Evolutionary conservation across 2,797 vertebrate species (phyloP), one percentile per base, ranked within the genome.

Genomic region (Eleutherodactylus coqui): DNA sequence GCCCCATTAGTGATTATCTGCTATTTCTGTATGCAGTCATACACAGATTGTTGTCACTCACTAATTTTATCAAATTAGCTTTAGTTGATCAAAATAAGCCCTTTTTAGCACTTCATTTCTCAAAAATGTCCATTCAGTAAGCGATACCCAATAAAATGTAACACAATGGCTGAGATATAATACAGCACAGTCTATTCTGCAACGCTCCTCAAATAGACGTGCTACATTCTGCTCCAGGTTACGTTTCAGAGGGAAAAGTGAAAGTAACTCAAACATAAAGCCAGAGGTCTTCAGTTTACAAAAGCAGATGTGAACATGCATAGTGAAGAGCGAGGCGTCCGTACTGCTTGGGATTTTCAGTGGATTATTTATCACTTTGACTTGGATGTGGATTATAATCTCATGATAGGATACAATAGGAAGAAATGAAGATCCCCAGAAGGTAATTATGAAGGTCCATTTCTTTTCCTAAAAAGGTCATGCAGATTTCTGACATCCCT

Each of bases 211-310:
- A 60, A 24, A 21, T 49, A 34, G 17, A 5, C 17, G 29, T 29
- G 21, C 16, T 21, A 32, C 27, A 75, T 47, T 16, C 11, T 29
- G 75, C 32, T 16, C 1, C 34, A 21, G 53, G 45, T n/a, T 13
- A 45, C 2, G 29, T 47, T 69, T 47, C 19, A 69, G 29, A 81
- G 45, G 4, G 29, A 69, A 81, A 81, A 81, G 79, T 69, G 79
- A 81, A 81, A 81, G 79, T 70, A 81, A 69, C 62, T 81, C 69
- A 9, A 19, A 14, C 62, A 47, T 81, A 81, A 80, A 67, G 79
- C 32, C 29, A 8, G 43, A 49, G 21, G 19, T 38, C 43, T 69
- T 32, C 27, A 32, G 49, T 67, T 7, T 81, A 49, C 24, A 32
- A 47, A 13, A 38, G 43, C 79, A 81, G 60, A 49, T 49, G 16